Evolutionary conservation across 1,140 invertebrate genomes (phyloP), one percentile per base, ranked within the genome.

Genomic region (Magallana ariakensis): DNA sequence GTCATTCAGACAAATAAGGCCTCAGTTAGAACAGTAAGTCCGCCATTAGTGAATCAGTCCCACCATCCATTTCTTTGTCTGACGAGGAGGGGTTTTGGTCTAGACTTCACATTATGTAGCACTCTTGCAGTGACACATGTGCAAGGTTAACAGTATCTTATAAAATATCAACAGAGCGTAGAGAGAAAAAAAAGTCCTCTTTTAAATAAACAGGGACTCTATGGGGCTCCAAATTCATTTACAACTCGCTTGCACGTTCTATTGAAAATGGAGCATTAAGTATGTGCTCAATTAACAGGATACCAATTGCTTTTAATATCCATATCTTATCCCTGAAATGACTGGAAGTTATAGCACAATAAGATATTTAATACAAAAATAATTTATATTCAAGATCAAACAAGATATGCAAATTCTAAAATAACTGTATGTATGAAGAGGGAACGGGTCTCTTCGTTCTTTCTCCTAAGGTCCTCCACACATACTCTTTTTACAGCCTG

Each of bases 381-480:
- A 75, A 75, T 75, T 75, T 75, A 75, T 75, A 75, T 75, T 75
- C 66, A 26, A 75, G 66, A 75, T 75, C 66, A 75, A 75, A 75
- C 66, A 75, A 75, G 66, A 75, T 75, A 75, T 75, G 66, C 66
- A 75, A 75, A 75, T 75, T 75, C 13, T 26, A 75, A 75, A 75
- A 26, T 75, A 26, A 26, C 66, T 75, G 66, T 75, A 75, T 22
- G 22, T 75, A 75, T 26, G 66, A 75, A 75, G 66, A 75, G 66
- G 19, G 22, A 75, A 26, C 22, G 22, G 66, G 66, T 75, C 66
- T 26, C 22, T 75, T 26, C 13, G 33, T 33, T 75, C 66, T 75
- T 26, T 26, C 33, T 19, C 13, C 22, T 26, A 75, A 26, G 11
- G 19, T 26, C 33, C 11, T 26, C 19, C 11, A 75, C 22, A 75